Evolutionary conservation across 2,113 vertebrate species (phyloP), one percentile per base, ranked within the genome.

Genomic region (Nothobranchius furzeri): DNA sequence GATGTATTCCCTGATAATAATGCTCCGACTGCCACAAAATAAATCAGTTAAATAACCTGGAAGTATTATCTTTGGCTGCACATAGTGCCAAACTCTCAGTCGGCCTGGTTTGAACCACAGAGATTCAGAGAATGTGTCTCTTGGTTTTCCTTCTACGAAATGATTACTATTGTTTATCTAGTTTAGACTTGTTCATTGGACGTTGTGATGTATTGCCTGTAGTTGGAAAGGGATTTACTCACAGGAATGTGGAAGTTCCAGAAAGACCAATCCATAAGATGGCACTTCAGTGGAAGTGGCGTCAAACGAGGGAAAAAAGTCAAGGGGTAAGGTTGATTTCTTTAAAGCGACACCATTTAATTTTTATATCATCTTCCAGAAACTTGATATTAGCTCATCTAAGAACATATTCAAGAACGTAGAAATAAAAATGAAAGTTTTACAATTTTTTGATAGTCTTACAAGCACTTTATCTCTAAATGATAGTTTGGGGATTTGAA

Each of bases 201-300:
- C 7, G 14, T 61, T 42, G 13, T 13, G 7, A 1, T 50, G 1
- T 2, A 25, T 20, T 20, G 0, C 15, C 37, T 37, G 49, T 25
- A 60, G 7, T 15, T 68, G 20, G 12, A 51, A 66, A 47, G 9
- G 48, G 3, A 10, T 20, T 12, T 42, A 9, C 8, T 10, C 20
- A 20, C 20, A 63, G 47, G 70, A 83, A 83, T 85, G 82, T 74
- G 54, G 76, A 61, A 13, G 30, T 70, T 75, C 70, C 46, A 53
- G 70, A 79, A 74, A 76, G 36, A 63, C 25, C 14, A 14, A 64
- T 24, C 25, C 24, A 35, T 11, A 6, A 8, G 9, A 2, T 2
- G 11, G 7, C 35, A 20, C 17, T 68, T 67, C 12, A 3, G 9
- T 67, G 49, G 47, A 60, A 73, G 50, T 0, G 9, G 42, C 12